Base-by-base conservation (phyloP, 2,797 vertebrate species). In the Phataginus tetradactyla region DNA sequence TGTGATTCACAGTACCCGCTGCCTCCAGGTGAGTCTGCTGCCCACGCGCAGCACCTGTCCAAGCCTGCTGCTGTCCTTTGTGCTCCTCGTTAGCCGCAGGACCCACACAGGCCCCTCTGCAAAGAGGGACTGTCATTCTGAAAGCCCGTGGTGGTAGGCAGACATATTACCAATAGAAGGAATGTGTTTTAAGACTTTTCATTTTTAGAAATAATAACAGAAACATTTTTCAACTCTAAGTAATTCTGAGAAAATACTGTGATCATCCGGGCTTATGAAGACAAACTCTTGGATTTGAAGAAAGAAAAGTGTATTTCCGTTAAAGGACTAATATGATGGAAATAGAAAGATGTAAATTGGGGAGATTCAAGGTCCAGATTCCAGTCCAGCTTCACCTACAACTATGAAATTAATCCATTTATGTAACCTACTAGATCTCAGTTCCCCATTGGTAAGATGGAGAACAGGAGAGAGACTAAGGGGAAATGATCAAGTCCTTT, bases 221-320 rank as follows among this genome's bases (percentile, higher is more conserved):
- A 79, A 66, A 3, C 18, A 95, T 75, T 83, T 95, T 86, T 87
- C 68, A 95, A 86, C 20, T 81, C 37, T 91, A 74, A 90, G 64
- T 88, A 75, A 79, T 91, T 95, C 72, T 79, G 21, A 86, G 34
- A 86, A 77, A 97, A 91, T 20, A 42, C 13, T n/a, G 7, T 39
- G n/a, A 83, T 53, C 90, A 89, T 17, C 27, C 66, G 80, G 57
- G 42, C 23, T 59, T 85, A 75, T 75, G 59, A 72, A 91, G 55
- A 91, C 14, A 68, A 69, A 80, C 49, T 77, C 63, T 69, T 34
- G 17, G 59, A 68, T 88, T 72, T 77, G 84, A 94, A 90, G 42
- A 78, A 83, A 68, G 55, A 49, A 64, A 92, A 51, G 5, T 49
- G 12, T 6, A 85, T 37, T 63, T 93, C 78, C 74, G 20, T 80